These are phyloP conservation scores for Caenorhabditis sinica DNA, from an alignment of 2,888 invertebrate genomes.

Conservation along the genomic window DNA sequence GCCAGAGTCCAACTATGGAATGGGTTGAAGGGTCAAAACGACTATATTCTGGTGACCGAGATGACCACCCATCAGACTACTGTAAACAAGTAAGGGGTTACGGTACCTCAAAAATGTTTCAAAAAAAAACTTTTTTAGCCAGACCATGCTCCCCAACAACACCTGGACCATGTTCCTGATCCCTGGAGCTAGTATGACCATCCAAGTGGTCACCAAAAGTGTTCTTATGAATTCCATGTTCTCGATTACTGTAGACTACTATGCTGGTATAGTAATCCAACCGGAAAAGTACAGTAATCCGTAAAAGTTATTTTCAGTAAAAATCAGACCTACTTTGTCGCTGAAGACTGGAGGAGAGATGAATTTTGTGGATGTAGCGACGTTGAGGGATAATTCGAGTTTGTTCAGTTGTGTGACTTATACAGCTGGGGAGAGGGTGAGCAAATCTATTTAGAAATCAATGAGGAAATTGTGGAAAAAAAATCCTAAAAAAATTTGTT, in stretches of 20 bases:
- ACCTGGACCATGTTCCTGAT: not conserved
- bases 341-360: slow-evolving; percentile 12
- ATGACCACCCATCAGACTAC: no score
- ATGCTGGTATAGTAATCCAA: no score
- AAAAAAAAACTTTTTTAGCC: not conserved
- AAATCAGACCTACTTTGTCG: not conserved
- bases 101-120: not conserved
- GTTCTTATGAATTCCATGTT: not conserved
- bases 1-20: not conserved
- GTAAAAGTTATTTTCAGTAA: no score
- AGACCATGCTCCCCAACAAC: not conserved
- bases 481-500: no score
- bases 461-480: not conserved
- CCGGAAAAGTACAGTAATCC: no score
- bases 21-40: not conserved
- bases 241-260: not conserved
- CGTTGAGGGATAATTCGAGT: not conserved
- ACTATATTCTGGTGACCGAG: not conserved
- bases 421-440: not conserved
- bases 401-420: not conserved
- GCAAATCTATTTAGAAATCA: not conserved
- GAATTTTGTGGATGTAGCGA: not conserved
- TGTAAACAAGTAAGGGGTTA: no score
- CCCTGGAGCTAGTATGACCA: not conserved
- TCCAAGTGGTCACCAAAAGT: slow-evolving; percentile 9